phyloP scores from a whole-genome alignment of 1,140 invertebrate species.

The Chironomus striatipennis region DNA sequence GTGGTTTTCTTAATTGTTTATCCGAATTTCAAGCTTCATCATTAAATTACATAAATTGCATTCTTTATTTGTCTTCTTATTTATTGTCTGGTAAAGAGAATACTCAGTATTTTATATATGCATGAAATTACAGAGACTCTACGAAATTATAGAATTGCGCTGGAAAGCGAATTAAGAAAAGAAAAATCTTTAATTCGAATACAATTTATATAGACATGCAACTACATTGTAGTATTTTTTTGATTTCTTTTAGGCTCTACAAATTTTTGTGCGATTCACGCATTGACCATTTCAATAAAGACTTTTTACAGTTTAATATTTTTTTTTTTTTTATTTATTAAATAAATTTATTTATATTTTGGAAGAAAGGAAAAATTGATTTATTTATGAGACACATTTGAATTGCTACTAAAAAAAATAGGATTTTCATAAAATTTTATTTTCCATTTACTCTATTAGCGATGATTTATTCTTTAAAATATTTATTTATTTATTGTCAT shows the following conservation, averaged over 20 bases:
- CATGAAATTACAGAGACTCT: background rate
- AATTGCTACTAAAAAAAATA: background rate
- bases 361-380: background rate
- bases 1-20: background rate
- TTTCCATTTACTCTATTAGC: background rate
- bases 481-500: too few relatives aligned
- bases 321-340: slow-evolving; percentile 24
- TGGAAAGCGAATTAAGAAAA: background rate
- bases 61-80: background rate
- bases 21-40: background rate
- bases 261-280: slow-evolving; percentile 21
- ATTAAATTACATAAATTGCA: background rate
- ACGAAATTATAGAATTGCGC: background rate
- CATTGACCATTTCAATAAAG: slow-evolving; percentile 18
- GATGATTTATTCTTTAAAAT: too few relatives aligned
- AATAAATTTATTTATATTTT: slow-evolving; percentile 1
- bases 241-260: background rate
- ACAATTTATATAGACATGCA: background rate
- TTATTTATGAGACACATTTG: background rate
- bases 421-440: background rate
- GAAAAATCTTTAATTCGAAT: background rate
- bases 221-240: background rate
- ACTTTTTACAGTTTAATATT: slow-evolving; percentile 11
- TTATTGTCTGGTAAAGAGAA: background rate
- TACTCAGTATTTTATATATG: background rate